Evolutionary conservation across 2,113 vertebrate species (phyloP).

Genomic region (Dryoscopus gambensis): DNA sequence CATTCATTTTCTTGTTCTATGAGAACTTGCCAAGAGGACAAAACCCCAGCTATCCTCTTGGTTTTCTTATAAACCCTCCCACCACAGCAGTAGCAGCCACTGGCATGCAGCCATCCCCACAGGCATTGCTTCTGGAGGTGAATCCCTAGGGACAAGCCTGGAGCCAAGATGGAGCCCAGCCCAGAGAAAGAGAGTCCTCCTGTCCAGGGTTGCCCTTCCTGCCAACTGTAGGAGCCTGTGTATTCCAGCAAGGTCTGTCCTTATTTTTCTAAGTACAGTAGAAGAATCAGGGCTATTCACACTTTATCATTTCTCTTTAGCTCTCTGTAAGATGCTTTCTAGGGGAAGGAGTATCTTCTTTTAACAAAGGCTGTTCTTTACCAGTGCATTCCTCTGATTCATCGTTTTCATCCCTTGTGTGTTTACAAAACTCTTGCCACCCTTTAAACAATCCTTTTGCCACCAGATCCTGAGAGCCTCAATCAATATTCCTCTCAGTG

Average conservation of each 20-base stretch:
- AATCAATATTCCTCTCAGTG: background rate
- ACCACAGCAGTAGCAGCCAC: background rate
- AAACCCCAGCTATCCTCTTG: fast-evolving
- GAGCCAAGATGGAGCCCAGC: background rate
- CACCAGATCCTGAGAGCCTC: background rate
- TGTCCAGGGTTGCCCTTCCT: background rate
- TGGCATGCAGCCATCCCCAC: background rate
- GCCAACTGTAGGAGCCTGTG: background rate
- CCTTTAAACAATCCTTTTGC: background rate
- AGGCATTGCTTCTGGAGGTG: fast-evolving
- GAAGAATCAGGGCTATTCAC: background rate
- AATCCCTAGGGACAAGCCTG: background rate
- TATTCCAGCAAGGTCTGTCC: background rate
- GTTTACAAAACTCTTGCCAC: background rate
- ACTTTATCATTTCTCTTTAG: background rate
- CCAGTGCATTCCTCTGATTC: background rate
- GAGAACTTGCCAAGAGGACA: background rate
- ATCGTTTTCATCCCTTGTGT: background rate
- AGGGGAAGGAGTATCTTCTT: background rate
- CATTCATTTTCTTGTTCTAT: background rate
- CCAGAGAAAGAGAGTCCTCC: background rate
- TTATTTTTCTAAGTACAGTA: background rate
- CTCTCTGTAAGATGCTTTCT: background rate
- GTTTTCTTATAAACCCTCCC: background rate
- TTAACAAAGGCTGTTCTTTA: background rate